phyloP scores from a whole-genome alignment of 2,113 vertebrate genomes.

The Geothlypis trichas region DNA sequence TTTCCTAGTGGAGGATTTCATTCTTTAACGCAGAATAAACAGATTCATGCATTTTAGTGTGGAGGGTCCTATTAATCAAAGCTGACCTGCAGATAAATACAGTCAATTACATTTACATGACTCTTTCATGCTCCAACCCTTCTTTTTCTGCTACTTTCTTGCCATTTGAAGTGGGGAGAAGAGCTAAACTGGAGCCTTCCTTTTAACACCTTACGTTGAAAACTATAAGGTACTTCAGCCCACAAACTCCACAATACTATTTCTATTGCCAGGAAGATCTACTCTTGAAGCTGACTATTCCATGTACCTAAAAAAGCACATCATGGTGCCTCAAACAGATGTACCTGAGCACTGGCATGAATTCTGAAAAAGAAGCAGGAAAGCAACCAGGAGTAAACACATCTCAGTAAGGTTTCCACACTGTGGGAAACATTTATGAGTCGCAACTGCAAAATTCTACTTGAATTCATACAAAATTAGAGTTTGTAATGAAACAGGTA shows the following conservation, averaged over 20 bases:
- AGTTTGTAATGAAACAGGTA: not conserved
- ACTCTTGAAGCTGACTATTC: not conserved
- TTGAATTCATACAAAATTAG: not conserved
- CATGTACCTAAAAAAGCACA: not conserved
- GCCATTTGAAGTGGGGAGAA: not conserved
- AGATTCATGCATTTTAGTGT: not conserved
- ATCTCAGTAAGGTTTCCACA: not conserved
- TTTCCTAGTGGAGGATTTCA: not conserved
- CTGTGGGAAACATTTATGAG: not conserved
- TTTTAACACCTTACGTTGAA: not conserved
- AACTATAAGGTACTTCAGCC: not conserved
- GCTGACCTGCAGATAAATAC: not conserved
- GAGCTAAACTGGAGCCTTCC: not conserved
- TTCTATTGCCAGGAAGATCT: not conserved
- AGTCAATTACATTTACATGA: not conserved
- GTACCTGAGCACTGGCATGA: not conserved
- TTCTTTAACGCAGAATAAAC: not conserved
- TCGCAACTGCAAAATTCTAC: not conserved
- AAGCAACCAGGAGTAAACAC: not conserved
- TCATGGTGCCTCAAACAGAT: not conserved
- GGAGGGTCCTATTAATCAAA: not conserved
- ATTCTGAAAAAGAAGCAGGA: not conserved
- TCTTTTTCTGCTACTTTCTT: not conserved
- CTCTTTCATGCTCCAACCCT: not conserved
- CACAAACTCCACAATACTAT: accelerated